Percentiles rank a stretch among this genome's conserved stretches.
phyloP scores from a whole-genome alignment of 2,113 vertebrate species.

The Antigone vipio region DNA sequence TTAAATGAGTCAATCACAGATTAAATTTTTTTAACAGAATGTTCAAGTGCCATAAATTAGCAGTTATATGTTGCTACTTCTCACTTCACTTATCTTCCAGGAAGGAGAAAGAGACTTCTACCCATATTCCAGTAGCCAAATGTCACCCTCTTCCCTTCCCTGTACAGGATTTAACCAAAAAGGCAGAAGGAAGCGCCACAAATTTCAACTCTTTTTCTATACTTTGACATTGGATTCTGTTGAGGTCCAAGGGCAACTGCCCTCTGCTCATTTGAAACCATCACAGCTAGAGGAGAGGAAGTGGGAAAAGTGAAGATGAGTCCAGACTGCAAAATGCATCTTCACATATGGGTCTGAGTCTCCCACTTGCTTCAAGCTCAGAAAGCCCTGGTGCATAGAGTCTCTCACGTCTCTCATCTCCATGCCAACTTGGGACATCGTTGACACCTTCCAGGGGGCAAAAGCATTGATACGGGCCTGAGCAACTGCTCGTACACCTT shows the following conservation, averaged over 20 bases:
- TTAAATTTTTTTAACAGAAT: not conserved
- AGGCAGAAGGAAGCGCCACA: not conserved
- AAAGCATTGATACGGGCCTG: not conserved
- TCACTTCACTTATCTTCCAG: not conserved
- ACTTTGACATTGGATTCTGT: not conserved
- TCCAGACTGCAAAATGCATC: not conserved
- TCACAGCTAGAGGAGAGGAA: not conserved
- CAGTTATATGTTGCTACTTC: not conserved
- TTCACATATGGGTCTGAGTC: not conserved
- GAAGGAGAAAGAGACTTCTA: not conserved
- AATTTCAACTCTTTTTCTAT: not conserved
- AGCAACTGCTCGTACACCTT: not conserved
- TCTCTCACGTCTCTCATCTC: not conserved
- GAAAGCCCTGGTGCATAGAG: not conserved
- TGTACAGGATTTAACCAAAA: not conserved
- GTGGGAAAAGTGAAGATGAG: not conserved
- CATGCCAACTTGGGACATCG: not conserved
- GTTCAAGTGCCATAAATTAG: not conserved
- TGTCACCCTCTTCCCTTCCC: not conserved
- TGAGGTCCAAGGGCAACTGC: not conserved
- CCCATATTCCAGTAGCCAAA: accelerated
- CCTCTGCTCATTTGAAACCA: not conserved
- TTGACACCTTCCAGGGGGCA: not conserved
- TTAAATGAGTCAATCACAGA: not conserved
- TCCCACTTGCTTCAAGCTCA: not conserved